These are phyloP conservation scores for Mesorhabditis belari DNA, from an alignment of 2,888 invertebrate species.

Conservation along the genomic window DNA sequence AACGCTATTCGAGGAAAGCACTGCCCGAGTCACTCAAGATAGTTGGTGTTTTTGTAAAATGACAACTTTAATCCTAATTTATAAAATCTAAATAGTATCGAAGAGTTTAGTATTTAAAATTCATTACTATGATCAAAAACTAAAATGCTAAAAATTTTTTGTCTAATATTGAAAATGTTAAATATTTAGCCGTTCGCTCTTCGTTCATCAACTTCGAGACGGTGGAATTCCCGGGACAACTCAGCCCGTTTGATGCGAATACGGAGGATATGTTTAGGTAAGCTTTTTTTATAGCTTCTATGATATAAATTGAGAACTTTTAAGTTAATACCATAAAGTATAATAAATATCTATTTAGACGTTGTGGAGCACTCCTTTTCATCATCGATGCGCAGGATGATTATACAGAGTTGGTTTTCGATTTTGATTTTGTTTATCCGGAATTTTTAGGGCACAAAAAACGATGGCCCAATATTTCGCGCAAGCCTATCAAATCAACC, in stretches of 20 bases:
- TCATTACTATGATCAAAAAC: neutral
- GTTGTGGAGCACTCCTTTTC: constrained; percentile 94
- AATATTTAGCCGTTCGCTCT: constrained; percentile 75
- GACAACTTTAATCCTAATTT: neutral
- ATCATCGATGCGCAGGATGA: constrained; percentile 97
- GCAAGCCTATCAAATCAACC: constrained; percentile 86
- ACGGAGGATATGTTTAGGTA: neutral
- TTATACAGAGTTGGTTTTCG: constrained; percentile 72
- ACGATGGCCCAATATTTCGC: constrained; percentile 87
- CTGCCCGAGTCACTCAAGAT: constrained; percentile 95
- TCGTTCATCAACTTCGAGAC: constrained; percentile 99
- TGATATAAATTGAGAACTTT: too few species aligned
- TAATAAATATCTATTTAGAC: constrained; percentile 1
- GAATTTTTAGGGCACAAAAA: constrained; percentile 67
- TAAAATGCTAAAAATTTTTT: constrained; percentile 1
- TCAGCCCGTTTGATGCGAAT: constrained; percentile 54
- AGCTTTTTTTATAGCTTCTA: too few species aligned
- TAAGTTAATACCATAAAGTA: too few species aligned
- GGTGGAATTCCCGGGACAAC: constrained; percentile 98
- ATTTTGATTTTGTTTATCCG: neutral
- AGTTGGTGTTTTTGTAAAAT: constrained; percentile 52
- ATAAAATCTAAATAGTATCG: neutral
- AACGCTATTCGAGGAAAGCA: constrained; percentile 93
- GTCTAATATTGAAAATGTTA: constrained; percentile 1
- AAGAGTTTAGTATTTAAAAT: neutral